Evolutionary conservation across 2,888 invertebrate species (phyloP), one percentile per base, ranked within the genome.

Genomic region (Eurois occulta): DNA sequence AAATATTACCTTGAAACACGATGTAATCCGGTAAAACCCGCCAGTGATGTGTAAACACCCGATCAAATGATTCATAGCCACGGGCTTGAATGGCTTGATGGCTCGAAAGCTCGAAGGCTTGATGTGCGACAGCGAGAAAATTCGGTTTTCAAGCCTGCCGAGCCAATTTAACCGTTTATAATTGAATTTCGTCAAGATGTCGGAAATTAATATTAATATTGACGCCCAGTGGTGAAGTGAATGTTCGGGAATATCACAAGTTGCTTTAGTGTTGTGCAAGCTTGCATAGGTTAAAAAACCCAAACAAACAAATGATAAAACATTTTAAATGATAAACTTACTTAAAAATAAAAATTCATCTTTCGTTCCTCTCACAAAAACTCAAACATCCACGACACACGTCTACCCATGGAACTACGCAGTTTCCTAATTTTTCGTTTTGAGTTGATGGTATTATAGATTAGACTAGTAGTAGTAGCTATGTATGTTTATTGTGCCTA

Each of bases 101-200:
- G 65, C 72, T 71, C 62, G 24, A 52, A 2, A 6, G 24, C 81
- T 82, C 46, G 79, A 41, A 11, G 10, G 21, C 38, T 38, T 10
- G n/a, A 78, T 18, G 28, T n/a, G 16, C 7, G 8, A 43, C 21
- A 35, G 18, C 52, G 43, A 67, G 52, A 70, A 66, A 84, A 84
- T 74, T 76, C 18, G 66, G 85, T 84, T 76, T 60, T 62, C 38
- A 52, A 72, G 70, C 73, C 32, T 65, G 69, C 38, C 43, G 70
- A 76, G 52, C 85, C 73, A 87, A 84, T 87, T 62, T 75, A 5
- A 64, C 64, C 76, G 71, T 72, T 77, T 71, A 48, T 85, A 85
- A 87, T 77, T 73, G 86, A 85, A 71, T 85, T 73, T 71, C 46
- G 18, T 38, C 72, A 69, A 70, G 73, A 76, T 68, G 72, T 58